These are phyloP conservation scores for Petrophora chlorosata DNA, from an alignment of 2,888 invertebrate species.

Conservation along the genomic window DNA sequence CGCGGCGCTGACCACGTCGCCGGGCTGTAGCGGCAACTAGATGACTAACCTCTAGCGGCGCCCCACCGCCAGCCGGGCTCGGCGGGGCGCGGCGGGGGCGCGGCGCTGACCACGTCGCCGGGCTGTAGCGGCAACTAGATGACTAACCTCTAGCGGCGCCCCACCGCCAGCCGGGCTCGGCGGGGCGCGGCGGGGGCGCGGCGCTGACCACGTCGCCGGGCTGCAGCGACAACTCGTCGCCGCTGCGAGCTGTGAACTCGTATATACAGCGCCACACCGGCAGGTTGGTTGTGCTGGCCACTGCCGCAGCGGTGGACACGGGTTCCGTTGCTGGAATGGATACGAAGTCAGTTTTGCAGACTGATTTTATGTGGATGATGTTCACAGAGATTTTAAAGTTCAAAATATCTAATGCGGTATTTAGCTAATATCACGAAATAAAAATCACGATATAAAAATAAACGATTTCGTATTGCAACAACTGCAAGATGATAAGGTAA, in stretches of 20 bases:
- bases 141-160: constrained; percentile 90
- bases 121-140: constrained; percentile 94
- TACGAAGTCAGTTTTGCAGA: not conserved
- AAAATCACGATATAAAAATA: too few species aligned
- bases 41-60: not conserved
- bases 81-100: too few species aligned
- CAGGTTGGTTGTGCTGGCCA: constrained; percentile 18
- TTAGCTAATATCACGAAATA: too few species aligned
- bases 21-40: constrained; percentile 72
- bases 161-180: constrained; percentile 98
- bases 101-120: too few species aligned
- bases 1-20: too few species aligned
- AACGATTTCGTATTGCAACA: too few species aligned
- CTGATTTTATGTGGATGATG: too few species aligned
- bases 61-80: not conserved
- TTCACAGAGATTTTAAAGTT: too few species aligned
- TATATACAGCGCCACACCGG: constrained; percentile 94
- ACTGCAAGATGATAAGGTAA: too few species aligned
- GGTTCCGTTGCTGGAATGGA: constrained; percentile 42
- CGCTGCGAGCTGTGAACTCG: constrained; percentile 95
- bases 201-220: constrained; percentile 96
- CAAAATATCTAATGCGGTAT: too few species aligned
- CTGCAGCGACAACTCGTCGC: constrained; percentile 96
- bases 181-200: constrained; percentile 88
- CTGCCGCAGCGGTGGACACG: constrained; percentile 20